A percentile compares a stretch with the other conserved stretches of the same genome.
Evolutionary conservation across 2,113 vertebrate genomes (phyloP).

Genomic region (Phylloscopus trochiloides): DNA sequence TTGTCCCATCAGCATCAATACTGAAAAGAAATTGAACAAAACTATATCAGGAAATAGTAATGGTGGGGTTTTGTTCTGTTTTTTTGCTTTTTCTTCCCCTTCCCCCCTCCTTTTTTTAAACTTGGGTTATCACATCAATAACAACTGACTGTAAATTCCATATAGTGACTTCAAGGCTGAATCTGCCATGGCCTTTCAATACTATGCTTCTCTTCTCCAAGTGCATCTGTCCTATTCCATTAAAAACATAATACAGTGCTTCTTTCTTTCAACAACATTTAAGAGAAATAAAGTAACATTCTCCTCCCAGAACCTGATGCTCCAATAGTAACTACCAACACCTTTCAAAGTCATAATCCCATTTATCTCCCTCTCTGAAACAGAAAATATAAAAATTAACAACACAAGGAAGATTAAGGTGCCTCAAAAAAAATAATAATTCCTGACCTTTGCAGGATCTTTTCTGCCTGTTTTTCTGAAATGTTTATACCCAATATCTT

Average conservation of each 20-base stretch:
- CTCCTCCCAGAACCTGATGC: background rate
- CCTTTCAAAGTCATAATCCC: background rate
- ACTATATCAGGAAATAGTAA: background rate
- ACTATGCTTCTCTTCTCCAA: background rate
- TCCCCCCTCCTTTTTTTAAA: rapidly evolving
- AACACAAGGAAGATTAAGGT: background rate
- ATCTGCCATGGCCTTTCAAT: background rate
- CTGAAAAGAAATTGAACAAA: slow-evolving; percentile 66
- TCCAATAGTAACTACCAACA: background rate
- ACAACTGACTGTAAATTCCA: background rate
- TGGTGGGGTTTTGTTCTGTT: background rate
- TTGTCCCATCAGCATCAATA: slow-evolving; percentile 91
- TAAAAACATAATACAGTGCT: background rate
- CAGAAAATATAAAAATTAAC: background rate
- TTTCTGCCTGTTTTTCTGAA: slow-evolving; percentile 80
- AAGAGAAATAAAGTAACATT: background rate
- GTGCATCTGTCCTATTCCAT: background rate
- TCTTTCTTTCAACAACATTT: background rate
- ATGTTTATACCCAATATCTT: slow-evolving; percentile 83
- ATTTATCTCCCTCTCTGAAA: background rate
- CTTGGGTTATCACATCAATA: background rate
- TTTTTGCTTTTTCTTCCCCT: background rate
- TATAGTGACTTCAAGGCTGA: background rate
- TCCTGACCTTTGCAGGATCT: slow-evolving; percentile 87
- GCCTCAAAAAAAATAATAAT: background rate